Conservation (phyloP, 2,888 invertebrate genomes). For the Xiphydria camelus region DNA sequence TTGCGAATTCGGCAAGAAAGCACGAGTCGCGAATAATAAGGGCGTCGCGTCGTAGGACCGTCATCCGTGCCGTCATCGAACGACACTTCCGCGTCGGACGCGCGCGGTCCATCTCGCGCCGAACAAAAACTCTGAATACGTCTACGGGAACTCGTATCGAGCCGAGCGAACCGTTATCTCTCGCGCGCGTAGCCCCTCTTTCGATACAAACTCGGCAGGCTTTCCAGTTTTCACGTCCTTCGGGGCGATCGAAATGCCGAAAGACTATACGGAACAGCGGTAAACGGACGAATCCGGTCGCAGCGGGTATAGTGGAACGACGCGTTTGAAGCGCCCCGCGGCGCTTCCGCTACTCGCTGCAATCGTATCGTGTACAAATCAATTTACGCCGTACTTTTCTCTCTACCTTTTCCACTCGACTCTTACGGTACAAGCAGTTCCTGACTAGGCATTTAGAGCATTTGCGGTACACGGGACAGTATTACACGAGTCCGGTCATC, state of each 20-base stretch:
- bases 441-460: constrained; percentile 14
- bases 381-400: constrained; percentile 26
- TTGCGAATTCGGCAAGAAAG: too few species aligned
- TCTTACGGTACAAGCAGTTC: constrained; percentile 22
- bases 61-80: too few species aligned
- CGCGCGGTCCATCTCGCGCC: too few species aligned
- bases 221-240: constrained; percentile 32
- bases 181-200: neutral
- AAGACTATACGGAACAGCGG: too few species aligned
- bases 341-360: constrained; percentile 19
- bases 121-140: constrained; percentile 12
- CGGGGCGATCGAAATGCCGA: constrained; percentile 1
- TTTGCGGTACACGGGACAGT: constrained; percentile 2
- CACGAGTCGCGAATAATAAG: too few species aligned
- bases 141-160: constrained; percentile 8
- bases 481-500: neutral
- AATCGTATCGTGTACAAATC: constrained; percentile 25
- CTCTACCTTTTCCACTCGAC: constrained; percentile 15
- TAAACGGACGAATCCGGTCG: too few species aligned
- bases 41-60: too few species aligned
- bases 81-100: too few species aligned
- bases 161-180: neutral
- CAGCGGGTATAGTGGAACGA: too few species aligned
- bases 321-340: too few species aligned
- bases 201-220: constrained; percentile 19